Evolutionary conservation across 2,113 vertebrate genomes (phyloP).

Genomic region (Sterna hirundo): DNA sequence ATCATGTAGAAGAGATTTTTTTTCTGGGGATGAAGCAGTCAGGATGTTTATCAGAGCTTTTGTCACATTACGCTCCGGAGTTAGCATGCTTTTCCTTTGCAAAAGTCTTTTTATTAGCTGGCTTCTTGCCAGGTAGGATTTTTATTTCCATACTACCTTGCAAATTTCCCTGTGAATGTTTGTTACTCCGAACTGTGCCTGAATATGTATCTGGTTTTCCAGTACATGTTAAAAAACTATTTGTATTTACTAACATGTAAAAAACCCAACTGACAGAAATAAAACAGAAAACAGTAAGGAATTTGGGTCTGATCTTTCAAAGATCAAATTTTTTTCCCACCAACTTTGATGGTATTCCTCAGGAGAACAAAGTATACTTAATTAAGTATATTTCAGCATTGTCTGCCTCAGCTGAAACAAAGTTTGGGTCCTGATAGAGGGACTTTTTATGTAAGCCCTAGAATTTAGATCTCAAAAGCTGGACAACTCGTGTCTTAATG

Average conservation of each 20-base stretch:
- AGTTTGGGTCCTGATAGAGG: not conserved
- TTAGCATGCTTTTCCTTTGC: not conserved
- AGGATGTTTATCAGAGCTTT: not conserved
- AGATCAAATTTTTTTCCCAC: not conserved
- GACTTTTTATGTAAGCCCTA: not conserved
- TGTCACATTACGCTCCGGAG: not conserved
- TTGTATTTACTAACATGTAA: not conserved
- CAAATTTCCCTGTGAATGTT: not conserved
- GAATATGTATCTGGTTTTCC: not conserved
- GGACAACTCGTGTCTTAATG: not conserved
- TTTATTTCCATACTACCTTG: not conserved
- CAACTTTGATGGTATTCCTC: not conserved
- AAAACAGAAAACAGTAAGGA: not conserved
- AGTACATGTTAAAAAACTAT: not conserved
- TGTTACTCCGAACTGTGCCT: not conserved
- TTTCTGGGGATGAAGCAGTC: not conserved
- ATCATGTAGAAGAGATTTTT: not conserved
- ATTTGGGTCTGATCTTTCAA: not conserved
- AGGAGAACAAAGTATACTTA: not conserved
- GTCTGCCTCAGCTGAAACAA: not conserved
- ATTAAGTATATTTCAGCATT: not conserved
- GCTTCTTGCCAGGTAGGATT: not conserved
- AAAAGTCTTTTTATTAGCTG: not conserved
- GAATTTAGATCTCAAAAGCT: not conserved
- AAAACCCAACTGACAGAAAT: not conserved